A percentile compares a stretch with the other conserved stretches of the same genome.
Conservation (phyloP, 1,140 invertebrate genomes). For the Drosophila insularis region DNA sequence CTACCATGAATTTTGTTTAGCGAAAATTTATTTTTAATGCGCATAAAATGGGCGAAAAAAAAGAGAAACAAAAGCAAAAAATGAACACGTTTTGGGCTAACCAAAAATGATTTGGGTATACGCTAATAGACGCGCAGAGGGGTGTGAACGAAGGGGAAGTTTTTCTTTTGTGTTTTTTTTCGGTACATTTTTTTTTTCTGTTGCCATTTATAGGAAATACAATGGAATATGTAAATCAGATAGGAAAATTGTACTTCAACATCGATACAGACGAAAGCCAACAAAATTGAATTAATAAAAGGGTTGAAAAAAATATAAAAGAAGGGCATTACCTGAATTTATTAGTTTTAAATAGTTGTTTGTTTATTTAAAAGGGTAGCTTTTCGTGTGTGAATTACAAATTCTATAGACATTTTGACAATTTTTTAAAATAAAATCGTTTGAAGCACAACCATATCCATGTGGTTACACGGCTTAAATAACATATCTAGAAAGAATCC, state of each 20-base stretch:
- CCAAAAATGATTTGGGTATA: conserved; percentile 53
- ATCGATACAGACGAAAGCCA: background rate
- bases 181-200: background rate
- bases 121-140: conserved; percentile 24
- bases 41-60: conserved; percentile 48
- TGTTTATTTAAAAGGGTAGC: background rate
- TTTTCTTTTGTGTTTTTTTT: background rate
- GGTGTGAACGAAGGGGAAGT: background rate
- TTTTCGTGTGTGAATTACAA: background rate
- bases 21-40: conserved; percentile 69
- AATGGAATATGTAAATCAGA: background rate
- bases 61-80: conserved; percentile 20
- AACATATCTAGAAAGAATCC: too few relatives aligned
- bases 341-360: background rate
- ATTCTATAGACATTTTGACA: too few relatives aligned
- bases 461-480: too few relatives aligned
- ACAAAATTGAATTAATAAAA: background rate
- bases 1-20: conserved; percentile 40
- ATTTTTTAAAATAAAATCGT: too few relatives aligned
- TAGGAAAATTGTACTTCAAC: background rate
- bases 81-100: conserved; percentile 23
- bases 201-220: background rate
- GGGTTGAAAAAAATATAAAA: background rate
- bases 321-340: background rate
- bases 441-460: too few relatives aligned